Base-by-base conservation (phyloP, 2,797 vertebrate species). In the Malurus splendens region DNA sequence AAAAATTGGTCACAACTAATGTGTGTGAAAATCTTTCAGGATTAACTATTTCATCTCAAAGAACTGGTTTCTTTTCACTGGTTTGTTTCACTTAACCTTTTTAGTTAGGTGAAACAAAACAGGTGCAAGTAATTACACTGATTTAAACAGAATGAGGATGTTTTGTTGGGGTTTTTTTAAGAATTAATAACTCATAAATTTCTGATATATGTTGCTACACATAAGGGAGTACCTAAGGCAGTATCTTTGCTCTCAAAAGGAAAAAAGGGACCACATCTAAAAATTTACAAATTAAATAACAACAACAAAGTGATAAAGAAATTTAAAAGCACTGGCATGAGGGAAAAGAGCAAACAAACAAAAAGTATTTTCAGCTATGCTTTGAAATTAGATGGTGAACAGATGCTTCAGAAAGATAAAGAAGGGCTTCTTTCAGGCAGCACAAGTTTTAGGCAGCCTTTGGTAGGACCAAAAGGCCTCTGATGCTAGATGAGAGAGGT, bases 261-360 rank as follows among this genome's bases (percentile, higher is more conserved):
- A 89, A 73, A 86, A 86, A 86, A 86, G 19, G 3, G 25, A 95
- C 64, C 66, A 86, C 81, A 92, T 89, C 81, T 92, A 89, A 92
- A 95, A 90, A 87, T 77, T 67, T 89, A 94, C 86, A 86, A 92
- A 93, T 95, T 93, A 91, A 95, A 95, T 64, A 93, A 86, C 78
- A 80, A 54, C 88, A 93, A 87, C 65, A 85, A 89, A 91, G 67
- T 18, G 27, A 89, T 65, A 38, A 71, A 75, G 47, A 87, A 68
- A 77, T 82, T 55, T 60, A 80, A 91, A 90, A 88, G 81, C 61
- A 88, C 25, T 71, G 48, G n/a, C 64, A 76, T 27, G 3, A 14
- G 30, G 33, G 4, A 82, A 79, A 85, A 87, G 25, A 27, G 55
- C 36, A 62, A 68, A 60, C 18, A 52, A 83, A 52, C 42, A 51